A percentile compares a stretch with the other conserved stretches of the same genome.
Evolutionary conservation across 64 coral and sea anemone genomes (phyloP).

Genomic region (Montipora sp.): DNA sequence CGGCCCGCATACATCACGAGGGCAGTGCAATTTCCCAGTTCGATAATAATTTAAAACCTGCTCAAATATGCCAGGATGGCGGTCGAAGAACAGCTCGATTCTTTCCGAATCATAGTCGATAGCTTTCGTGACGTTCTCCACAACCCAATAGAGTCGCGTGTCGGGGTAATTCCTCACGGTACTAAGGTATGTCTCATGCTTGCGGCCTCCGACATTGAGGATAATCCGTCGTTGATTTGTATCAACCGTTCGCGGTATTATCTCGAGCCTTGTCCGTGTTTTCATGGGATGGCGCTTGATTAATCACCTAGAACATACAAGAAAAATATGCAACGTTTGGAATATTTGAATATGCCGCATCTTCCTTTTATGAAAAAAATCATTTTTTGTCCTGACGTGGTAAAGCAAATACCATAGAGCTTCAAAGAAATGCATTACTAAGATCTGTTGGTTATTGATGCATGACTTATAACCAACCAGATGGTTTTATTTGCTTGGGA

Average conservation of each 20-base stretch:
- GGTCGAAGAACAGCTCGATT: conserved; percentile 89
- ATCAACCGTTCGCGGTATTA: conserved; percentile 71
- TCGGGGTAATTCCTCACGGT: conserved; percentile 86
- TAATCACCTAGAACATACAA: conserved; percentile 11
- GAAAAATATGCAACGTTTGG: neutral
- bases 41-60: conserved; percentile 92
- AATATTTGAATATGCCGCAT: no score
- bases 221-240: conserved; percentile 77
- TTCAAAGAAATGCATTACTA: neutral
- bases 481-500: conserved; percentile 30
- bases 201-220: conserved; percentile 84
- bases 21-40: conserved; percentile 89
- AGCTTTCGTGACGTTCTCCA: conserved; percentile 83
- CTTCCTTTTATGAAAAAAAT: neutral
- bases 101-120: conserved; percentile 90
- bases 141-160: conserved; percentile 85
- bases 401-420: no score
- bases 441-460: conserved; percentile 20
- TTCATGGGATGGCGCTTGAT: conserved; percentile 21
- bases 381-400: neutral
- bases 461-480: conserved; percentile 8
- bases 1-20: conserved; percentile 86
- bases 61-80: conserved; percentile 82
- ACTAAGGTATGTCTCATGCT: conserved; percentile 83
- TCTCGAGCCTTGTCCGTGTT: conserved; percentile 62